Percentiles rank a stretch among this genome's conserved stretches.
Evolutionary conservation across 1,140 invertebrate genomes (phyloP).

Genomic region (Magallana ariakensis): DNA sequence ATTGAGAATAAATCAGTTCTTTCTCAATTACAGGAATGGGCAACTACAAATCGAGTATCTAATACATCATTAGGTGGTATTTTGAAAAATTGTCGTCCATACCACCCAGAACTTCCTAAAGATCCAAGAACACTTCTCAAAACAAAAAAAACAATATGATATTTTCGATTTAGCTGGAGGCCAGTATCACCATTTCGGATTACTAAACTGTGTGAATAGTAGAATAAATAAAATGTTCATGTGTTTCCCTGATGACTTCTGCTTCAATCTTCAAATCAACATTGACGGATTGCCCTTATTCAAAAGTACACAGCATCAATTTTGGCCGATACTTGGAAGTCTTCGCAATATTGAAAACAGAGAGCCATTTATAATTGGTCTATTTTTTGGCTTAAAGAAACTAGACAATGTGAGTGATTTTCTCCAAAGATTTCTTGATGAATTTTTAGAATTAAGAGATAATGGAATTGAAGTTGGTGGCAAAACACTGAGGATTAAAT

Average conservation of each 20-base stretch:
- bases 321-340: slow-evolving; percentile 41
- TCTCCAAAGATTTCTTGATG: too few species aligned
- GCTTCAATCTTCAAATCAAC: slow-evolving; percentile 43
- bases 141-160: background rate
- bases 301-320: slow-evolving; percentile 31
- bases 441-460: too few species aligned
- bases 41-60: background rate
- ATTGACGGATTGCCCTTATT: slow-evolving; percentile 41
- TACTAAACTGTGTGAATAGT: background rate
- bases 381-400: background rate
- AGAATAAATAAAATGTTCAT: slow-evolving; percentile 4
- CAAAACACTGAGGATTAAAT: too few species aligned
- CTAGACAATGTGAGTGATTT: background rate
- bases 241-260: background rate
- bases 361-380: background rate
- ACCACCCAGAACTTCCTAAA: background rate
- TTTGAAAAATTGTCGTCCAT: background rate
- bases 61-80: background rate
- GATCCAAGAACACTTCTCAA: background rate
- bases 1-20: slow-evolving; percentile 13
- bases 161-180: background rate
- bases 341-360: background rate
- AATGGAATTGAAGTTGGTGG: too few species aligned
- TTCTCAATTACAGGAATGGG: slow-evolving; percentile 15
- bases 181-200: background rate